Percentiles rank a stretch among this genome's conserved stretches.
phyloP scores from a whole-genome alignment of 2,797 vertebrate species.

The Myotis daubentonii region DNA sequence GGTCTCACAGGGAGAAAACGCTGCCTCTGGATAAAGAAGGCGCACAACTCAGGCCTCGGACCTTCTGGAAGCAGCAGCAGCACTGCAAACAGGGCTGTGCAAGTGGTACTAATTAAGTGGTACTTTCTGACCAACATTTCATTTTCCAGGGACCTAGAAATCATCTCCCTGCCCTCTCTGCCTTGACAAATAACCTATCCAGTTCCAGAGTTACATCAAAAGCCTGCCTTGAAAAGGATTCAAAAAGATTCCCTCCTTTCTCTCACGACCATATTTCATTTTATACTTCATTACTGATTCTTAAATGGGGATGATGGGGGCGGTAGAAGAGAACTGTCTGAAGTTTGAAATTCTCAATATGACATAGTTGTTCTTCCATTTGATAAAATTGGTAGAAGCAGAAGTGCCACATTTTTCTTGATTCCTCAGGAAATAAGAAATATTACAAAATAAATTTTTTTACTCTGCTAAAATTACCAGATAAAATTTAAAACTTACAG shows the following conservation, averaged over 20 bases:
- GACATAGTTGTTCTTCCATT: not conserved
- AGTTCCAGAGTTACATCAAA: not conserved
- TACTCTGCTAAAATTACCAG: constrained; percentile 7
- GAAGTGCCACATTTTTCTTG: not conserved
- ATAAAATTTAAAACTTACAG: not conserved
- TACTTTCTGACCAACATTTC: not conserved
- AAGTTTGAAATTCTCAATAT: constrained; percentile 13
- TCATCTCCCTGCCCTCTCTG: not conserved
- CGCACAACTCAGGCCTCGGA: not conserved
- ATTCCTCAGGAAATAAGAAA: not conserved
- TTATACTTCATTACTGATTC: not conserved
- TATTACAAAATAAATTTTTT: not conserved
- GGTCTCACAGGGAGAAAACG: not conserved
- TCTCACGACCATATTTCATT: not conserved
- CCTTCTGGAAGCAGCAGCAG: not conserved
- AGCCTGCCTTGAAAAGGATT: not conserved
- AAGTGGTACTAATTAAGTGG: not conserved
- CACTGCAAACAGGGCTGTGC: not conserved
- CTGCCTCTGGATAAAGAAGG: constrained; percentile 11
- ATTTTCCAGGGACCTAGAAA: constrained; percentile 22
- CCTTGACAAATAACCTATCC: not conserved
- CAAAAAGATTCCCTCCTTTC: not conserved
- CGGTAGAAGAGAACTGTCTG: not conserved
- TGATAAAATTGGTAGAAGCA: not conserved
- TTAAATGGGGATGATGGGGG: not conserved